Percentiles rank a stretch among this genome's conserved stretches.
phyloP scores from a whole-genome alignment of 2,888 invertebrate species.

The Xiphydria camelus region DNA sequence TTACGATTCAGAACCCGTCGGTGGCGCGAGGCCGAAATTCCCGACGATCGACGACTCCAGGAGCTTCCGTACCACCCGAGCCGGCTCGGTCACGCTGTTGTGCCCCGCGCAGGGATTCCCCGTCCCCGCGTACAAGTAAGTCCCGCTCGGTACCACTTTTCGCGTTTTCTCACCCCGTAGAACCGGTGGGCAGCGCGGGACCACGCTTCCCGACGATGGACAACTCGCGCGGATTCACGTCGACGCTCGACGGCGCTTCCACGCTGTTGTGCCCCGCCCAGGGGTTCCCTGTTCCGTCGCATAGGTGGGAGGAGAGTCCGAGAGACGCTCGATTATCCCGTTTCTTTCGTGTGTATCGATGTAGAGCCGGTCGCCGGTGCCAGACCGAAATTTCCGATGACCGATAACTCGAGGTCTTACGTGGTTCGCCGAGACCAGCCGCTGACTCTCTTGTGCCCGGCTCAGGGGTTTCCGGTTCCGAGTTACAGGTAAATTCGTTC shows the following conservation, averaged over 20 bases:
- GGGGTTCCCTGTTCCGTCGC: conserved; percentile 62
- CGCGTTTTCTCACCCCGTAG: conserved; percentile 52
- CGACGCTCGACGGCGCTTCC: conserved; percentile 36
- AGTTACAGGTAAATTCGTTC: conserved; percentile 71
- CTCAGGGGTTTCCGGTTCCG: conserved; percentile 76
- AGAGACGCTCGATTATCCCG: not conserved
- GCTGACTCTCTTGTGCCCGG: conserved; percentile 71
- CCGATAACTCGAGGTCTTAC: conserved; percentile 56
- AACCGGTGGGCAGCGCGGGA: conserved; percentile 77
- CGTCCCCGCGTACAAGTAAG: conserved; percentile 46
- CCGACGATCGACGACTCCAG: conserved; percentile 53
- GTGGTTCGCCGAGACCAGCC: conserved; percentile 46
- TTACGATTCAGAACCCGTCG: conserved; percentile 65
- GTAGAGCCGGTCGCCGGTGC: conserved; percentile 57
- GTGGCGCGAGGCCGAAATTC: conserved; percentile 66
- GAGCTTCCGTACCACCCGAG: conserved; percentile 38
- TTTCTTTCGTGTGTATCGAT: no score
- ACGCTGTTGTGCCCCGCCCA: conserved; percentile 68
- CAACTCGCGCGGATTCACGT: conserved; percentile 52
- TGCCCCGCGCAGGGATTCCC: conserved; percentile 77
- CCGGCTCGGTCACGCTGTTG: conserved; percentile 62
- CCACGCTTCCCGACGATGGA: conserved; percentile 62
- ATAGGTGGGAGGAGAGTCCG: conserved; percentile 63
- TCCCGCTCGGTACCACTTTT: not conserved
- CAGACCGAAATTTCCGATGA: conserved; percentile 59